Conservation (phyloP, 2,797 vertebrate species). For the Poliocrania exsul region DNA sequence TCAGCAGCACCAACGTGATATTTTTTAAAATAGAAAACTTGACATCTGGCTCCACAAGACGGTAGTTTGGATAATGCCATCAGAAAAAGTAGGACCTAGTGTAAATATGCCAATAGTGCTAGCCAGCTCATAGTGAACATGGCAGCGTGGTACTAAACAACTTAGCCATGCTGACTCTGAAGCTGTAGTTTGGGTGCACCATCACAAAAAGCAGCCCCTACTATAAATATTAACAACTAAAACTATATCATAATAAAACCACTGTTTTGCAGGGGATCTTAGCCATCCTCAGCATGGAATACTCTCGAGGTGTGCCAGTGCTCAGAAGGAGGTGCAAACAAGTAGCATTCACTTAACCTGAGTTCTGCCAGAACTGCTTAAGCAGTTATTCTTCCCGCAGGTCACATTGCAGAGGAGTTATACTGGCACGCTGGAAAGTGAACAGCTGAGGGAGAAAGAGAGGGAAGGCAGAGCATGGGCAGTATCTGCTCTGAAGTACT, state of each 20-base stretch:
- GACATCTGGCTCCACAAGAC: neutral
- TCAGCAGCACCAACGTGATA: fast-evolving
- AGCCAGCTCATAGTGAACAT: neutral
- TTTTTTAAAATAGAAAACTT: neutral
- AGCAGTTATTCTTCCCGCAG: neutral
- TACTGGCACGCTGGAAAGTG: neutral
- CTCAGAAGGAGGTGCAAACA: neutral
- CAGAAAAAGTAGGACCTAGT: neutral
- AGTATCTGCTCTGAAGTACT: neutral
- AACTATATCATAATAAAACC: neutral
- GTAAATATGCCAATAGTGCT: neutral
- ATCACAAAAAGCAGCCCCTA: neutral
- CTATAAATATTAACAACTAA: neutral
- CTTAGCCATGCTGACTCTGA: neutral
- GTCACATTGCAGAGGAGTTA: neutral
- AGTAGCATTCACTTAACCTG: neutral
- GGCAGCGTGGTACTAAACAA: fast-evolving
- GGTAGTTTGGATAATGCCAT: neutral
- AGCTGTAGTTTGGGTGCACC: neutral
- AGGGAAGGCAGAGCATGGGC: neutral
- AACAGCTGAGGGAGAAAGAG: neutral
- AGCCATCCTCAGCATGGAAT: fast-evolving
- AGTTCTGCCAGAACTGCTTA: neutral
- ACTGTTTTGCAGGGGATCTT: neutral
- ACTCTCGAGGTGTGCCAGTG: neutral